A percentile compares a stretch with the other conserved stretches of the same genome.
These are phyloP conservation scores for Anniella stebbinsi DNA, from an alignment of 2,797 vertebrate genomes.

Conservation along the genomic window DNA sequence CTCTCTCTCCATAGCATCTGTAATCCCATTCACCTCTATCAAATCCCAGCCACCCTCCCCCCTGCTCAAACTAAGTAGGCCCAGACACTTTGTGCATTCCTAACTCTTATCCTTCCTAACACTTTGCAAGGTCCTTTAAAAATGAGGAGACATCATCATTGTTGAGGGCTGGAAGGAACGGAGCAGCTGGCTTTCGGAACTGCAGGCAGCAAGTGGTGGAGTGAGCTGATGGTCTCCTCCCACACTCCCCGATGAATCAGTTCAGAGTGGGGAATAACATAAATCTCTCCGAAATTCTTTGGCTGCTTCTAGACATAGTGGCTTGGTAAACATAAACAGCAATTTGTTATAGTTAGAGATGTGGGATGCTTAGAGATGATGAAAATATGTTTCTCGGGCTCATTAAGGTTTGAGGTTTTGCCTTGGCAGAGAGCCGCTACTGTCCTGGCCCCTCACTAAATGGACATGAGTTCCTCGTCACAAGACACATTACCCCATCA, in stretches of 20 bases:
- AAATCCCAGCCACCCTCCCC: background rate
- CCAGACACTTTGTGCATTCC: background rate
- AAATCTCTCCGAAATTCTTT: background rate
- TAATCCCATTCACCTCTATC: background rate
- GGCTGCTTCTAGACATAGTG: background rate
- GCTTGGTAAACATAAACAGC: slow-evolving; percentile 1
- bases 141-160: background rate
- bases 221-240: slow-evolving; percentile 8
- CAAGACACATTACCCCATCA: background rate
- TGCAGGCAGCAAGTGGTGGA: background rate
- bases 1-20: background rate
- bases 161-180: background rate
- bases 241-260: slow-evolving; percentile 19
- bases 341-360: slow-evolving; percentile 6
- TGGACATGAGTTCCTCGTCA: background rate
- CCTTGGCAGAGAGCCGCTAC: background rate
- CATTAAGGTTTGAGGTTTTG: background rate
- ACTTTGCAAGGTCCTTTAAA: background rate
- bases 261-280: background rate
- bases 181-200: slow-evolving; percentile 1
- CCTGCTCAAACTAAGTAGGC: background rate
- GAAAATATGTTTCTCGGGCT: background rate
- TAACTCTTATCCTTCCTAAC: background rate
- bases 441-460: background rate
- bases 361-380: background rate